Conservation (phyloP, 2,113 vertebrate species). For the Balaenoptera acutorostrata region DNA sequence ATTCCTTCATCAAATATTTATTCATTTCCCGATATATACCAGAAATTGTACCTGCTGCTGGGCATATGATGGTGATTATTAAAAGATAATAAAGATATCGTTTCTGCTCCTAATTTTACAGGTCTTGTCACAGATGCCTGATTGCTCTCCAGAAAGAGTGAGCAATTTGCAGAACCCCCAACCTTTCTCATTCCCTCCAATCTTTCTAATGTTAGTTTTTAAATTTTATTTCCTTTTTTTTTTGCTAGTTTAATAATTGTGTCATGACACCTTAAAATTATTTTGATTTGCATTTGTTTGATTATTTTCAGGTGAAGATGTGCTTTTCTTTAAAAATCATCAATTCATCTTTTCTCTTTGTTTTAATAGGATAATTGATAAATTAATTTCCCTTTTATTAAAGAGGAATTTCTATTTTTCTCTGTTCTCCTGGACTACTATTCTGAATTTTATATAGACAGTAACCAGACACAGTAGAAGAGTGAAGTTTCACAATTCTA, state of each 20-base stretch:
- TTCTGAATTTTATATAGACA: conserved; percentile 30
- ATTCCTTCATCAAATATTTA: conserved; percentile 30
- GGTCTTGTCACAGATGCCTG: background rate
- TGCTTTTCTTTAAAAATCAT: background rate
- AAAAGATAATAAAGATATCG: background rate
- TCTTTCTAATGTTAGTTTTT: background rate
- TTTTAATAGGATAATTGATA: background rate
- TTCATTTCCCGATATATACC: background rate
- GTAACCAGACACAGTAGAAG: background rate
- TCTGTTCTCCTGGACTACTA: background rate
- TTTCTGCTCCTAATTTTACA: background rate
- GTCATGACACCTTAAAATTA: background rate
- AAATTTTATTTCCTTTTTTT: background rate
- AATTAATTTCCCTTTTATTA: background rate
- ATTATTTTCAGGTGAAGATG: background rate
- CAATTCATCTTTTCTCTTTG: background rate
- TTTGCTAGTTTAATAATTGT: background rate
- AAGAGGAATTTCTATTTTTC: background rate
- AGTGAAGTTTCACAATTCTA: background rate
- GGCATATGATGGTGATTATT: background rate
- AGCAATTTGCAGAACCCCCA: background rate
- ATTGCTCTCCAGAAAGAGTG: background rate
- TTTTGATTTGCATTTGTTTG: background rate
- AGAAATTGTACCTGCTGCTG: background rate
- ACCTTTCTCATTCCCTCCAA: background rate